phyloP scores from a whole-genome alignment of 2,888 invertebrate genomes.

The Cephonodes hylas region DNA sequence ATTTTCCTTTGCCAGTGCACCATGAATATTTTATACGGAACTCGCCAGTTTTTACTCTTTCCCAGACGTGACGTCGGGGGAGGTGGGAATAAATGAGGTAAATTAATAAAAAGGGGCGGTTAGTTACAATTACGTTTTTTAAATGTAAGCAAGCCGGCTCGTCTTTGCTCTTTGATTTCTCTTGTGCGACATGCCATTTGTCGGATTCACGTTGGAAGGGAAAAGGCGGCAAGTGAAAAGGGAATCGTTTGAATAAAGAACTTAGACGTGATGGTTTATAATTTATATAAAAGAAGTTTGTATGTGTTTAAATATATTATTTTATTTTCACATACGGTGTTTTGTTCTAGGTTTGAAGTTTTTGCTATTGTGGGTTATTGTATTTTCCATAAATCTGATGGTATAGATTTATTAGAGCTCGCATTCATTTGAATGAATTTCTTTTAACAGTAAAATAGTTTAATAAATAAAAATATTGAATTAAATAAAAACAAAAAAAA shows the following conservation, averaged over 20 bases:
- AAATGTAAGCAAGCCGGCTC: slow-evolving; percentile 76
- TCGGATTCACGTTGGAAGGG: slow-evolving; percentile 35
- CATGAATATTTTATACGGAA: slow-evolving; percentile 71
- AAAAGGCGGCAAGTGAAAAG: slow-evolving; percentile 37
- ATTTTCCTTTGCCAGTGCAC: slow-evolving; percentile 33
- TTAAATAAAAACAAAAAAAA: too few relatives aligned
- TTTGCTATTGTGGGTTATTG: too few relatives aligned
- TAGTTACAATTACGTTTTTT: slow-evolving; percentile 81
- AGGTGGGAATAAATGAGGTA: slow-evolving; percentile 70
- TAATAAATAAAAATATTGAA: too few relatives aligned
- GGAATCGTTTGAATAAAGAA: too few relatives aligned
- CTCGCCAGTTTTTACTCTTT: slow-evolving; percentile 54
- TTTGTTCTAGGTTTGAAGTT: too few relatives aligned
- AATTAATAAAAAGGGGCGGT: slow-evolving; percentile 79
- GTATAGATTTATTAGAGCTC: too few relatives aligned
- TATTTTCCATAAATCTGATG: too few relatives aligned
- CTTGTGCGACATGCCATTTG: slow-evolving; percentile 77
- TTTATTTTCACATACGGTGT: too few relatives aligned
- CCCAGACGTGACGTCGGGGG: slow-evolving; percentile 58
- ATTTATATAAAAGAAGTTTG: too few relatives aligned
- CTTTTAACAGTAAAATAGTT: too few relatives aligned
- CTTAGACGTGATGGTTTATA: too few relatives aligned
- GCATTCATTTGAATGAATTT: too few relatives aligned
- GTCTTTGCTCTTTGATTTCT: slow-evolving; percentile 76
- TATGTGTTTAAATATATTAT: background rate